Evolutionary conservation across 2,797 vertebrate genomes (phyloP).

Genomic region (Bradypodion pumilum): DNA sequence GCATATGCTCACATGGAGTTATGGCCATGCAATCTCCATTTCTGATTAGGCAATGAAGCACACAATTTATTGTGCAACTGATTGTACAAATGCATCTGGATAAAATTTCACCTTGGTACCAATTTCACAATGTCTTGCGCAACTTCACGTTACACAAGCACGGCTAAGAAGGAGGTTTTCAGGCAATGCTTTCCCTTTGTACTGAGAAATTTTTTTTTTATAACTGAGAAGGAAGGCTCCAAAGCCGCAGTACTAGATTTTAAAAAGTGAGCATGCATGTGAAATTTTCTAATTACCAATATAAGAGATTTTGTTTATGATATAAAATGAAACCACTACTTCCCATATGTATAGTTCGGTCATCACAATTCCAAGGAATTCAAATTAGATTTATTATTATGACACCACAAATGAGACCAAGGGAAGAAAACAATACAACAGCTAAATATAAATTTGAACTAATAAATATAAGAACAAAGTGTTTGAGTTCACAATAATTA

Average conservation of each 20-base stretch:
- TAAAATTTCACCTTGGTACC: no score
- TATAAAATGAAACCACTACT: not conserved
- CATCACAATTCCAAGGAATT: not conserved
- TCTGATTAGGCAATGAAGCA: no score
- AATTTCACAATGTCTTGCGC: no score
- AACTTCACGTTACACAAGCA: no score
- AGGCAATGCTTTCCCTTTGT: no score
- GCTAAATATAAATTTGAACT: no score
- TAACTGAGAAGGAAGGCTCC: not conserved
- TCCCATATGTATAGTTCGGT: not conserved
- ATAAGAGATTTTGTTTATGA: not conserved
- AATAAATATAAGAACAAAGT: not conserved
- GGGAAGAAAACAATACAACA: fast-evolving
- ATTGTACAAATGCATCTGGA: no score
- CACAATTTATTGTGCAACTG: no score
- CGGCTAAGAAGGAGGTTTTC: no score
- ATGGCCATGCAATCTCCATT: no score
- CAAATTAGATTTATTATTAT: not conserved
- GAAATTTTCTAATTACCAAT: not conserved
- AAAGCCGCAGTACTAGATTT: not conserved
- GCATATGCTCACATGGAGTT: no score
- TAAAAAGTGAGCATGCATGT: conserved; percentile 1
- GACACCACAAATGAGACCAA: not conserved
- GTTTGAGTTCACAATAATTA: not conserved
- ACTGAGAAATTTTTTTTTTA: not conserved